Percentiles rank a stretch among this genome's conserved stretches.
These are phyloP conservation scores for Delphinus delphis DNA, from an alignment of 2,113 vertebrate species.

Conservation along the genomic window DNA sequence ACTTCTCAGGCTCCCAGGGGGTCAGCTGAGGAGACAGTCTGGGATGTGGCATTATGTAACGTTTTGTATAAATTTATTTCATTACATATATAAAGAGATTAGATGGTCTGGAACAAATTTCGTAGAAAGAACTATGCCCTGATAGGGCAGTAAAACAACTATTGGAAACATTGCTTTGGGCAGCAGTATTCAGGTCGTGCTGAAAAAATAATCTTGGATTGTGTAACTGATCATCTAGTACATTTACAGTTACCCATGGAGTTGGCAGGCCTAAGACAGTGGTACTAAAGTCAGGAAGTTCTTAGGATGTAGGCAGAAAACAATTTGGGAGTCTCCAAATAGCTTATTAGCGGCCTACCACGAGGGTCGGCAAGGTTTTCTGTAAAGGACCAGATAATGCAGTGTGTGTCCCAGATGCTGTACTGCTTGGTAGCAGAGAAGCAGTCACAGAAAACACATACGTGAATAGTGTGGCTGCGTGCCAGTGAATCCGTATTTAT, in stretches of 20 bases:
- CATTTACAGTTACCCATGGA: neutral
- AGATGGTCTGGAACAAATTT: neutral
- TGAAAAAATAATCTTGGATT: neutral
- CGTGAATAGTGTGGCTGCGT: neutral
- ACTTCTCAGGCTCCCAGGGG: neutral
- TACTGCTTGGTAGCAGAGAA: neutral
- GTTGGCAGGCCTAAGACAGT: neutral
- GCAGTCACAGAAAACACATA: neutral
- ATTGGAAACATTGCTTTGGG: neutral
- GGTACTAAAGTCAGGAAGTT: neutral
- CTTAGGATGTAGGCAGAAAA: neutral
- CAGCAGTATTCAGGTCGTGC: neutral
- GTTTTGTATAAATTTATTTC: neutral
- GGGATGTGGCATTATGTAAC: neutral
- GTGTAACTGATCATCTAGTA: neutral
- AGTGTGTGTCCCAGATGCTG: neutral
- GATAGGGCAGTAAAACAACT: neutral
- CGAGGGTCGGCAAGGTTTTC: neutral
- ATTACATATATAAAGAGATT: neutral
- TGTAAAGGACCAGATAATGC: neutral
- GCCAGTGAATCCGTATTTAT: neutral
- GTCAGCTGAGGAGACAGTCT: neutral
- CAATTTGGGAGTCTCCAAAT: neutral
- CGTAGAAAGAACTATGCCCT: neutral
- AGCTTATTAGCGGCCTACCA: neutral